Evolutionary conservation across 2,797 vertebrate species (phyloP).

Genomic region (Bucorvus abyssinicus): DNA sequence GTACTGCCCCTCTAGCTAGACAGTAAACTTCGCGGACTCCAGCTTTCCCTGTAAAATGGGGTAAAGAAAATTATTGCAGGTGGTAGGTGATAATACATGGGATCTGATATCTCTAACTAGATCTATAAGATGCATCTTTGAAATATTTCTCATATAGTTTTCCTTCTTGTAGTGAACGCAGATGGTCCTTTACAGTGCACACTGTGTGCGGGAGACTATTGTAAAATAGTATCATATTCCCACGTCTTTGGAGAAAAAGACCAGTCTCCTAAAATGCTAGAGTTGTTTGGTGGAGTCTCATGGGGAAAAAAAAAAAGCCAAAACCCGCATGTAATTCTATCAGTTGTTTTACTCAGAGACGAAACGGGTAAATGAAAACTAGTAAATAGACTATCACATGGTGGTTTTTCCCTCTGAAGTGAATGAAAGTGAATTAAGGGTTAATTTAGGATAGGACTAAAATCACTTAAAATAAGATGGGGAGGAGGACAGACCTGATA

Average conservation of each 20-base stretch:
- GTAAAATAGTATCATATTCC: background rate
- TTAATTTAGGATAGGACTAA: background rate
- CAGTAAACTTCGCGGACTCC: background rate
- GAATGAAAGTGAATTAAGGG: background rate
- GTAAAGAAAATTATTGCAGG: background rate
- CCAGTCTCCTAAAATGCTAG: background rate
- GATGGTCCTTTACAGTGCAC: background rate
- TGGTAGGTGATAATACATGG: background rate
- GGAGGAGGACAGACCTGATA: background rate
- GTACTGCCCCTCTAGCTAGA: background rate
- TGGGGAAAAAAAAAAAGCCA: background rate
- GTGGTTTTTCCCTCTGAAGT: background rate
- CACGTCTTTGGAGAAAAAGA: background rate
- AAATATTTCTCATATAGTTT: background rate
- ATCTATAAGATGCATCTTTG: background rate
- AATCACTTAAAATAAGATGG: background rate
- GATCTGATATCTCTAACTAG: background rate
- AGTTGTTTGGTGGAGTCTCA: background rate
- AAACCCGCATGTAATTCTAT: background rate
- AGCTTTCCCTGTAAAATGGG: background rate
- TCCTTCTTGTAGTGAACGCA: background rate
- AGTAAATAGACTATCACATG: fast-evolving
- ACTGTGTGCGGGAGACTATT: background rate
- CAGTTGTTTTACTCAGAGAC: background rate
- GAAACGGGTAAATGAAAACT: background rate